These are phyloP conservation scores for Rutilus rutilus DNA, from an alignment of 2,113 vertebrate genomes.

Conservation along the genomic window DNA sequence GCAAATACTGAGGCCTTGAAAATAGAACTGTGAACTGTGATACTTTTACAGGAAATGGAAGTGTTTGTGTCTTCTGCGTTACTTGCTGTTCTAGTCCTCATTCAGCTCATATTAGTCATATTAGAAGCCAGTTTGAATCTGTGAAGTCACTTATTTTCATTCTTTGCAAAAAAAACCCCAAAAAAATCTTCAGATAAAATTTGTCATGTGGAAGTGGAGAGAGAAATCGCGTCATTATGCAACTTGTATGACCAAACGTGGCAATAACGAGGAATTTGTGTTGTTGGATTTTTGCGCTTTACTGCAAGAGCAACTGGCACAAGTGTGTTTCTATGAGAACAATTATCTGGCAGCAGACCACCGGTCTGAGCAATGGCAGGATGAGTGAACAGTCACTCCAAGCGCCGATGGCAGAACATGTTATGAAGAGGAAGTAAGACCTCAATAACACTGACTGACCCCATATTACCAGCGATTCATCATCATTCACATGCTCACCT, in stretches of 20 bases:
- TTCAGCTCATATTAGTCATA: neutral
- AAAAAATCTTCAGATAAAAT: neutral
- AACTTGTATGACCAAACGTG: neutral
- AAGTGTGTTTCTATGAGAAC: constrained; percentile 62
- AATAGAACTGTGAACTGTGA: neutral
- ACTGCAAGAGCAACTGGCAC: constrained; percentile 54
- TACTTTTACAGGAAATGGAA: constrained; percentile 9
- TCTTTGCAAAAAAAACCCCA: neutral
- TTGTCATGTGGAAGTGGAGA: constrained; percentile 3
- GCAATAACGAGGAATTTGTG: neutral
- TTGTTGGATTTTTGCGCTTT: constrained; percentile 43
- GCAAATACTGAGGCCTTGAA: neutral
- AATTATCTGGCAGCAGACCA: constrained; percentile 42
- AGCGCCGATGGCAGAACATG: constrained; percentile 15
- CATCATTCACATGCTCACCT: constrained; percentile 34
- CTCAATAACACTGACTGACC: constrained; percentile 13
- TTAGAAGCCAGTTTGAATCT: neutral
- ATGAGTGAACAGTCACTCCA: neutral
- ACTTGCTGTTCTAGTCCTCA: neutral
- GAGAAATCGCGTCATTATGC: neutral
- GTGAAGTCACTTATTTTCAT: neutral
- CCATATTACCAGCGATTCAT: neutral
- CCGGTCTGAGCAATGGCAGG: constrained; percentile 48
- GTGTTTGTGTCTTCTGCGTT: neutral
- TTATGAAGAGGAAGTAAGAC: constrained; percentile 5